Evolutionary conservation across 2,888 invertebrate genomes (phyloP).

Genomic region (Lordiphosa fenestrarum): DNA sequence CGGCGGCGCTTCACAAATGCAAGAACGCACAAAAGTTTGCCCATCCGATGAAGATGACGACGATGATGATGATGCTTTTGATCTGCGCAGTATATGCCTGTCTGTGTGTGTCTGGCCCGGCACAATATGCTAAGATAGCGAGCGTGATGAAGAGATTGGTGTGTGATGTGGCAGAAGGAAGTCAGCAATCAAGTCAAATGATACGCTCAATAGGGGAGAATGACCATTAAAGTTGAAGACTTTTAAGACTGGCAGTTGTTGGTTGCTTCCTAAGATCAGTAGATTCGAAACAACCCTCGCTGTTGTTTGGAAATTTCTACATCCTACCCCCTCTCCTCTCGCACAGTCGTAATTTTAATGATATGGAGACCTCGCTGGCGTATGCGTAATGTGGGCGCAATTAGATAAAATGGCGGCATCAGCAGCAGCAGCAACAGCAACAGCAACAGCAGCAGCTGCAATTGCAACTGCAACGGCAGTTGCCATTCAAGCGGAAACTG

Average conservation of each 20-base stretch:
- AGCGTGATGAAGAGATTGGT: slow-evolving; percentile 3
- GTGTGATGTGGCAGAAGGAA: slow-evolving; percentile 41
- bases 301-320: too few species aligned
- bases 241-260: neutral
- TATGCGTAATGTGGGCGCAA: slow-evolving; percentile 67
- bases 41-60: slow-evolving; percentile 1
- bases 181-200: slow-evolving; percentile 59
- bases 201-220: slow-evolving; percentile 47
- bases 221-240: slow-evolving; percentile 23
- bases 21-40: slow-evolving; percentile 1
- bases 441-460: slow-evolving; percentile 14
- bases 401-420: slow-evolving; percentile 69
- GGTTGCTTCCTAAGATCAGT: too few species aligned
- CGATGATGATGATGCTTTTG: slow-evolving; percentile 23
- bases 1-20: too few species aligned
- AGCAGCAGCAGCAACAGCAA: slow-evolving; percentile 34
- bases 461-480: slow-evolving; percentile 45
- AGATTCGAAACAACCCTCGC: too few species aligned
- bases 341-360: slow-evolving; percentile 65
- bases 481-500: slow-evolving; percentile 73
- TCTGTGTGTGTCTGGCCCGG: slow-evolving; percentile 15
- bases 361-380: slow-evolving; percentile 59
- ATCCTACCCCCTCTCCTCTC: too few species aligned
- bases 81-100: slow-evolving; percentile 9
- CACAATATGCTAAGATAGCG: slow-evolving; percentile 23